These are phyloP conservation scores for Halisarca cf. caerulea DNA, from an alignment of 37 sponge, comb jelly and placozoan genomes.

Conservation along the genomic window DNA sequence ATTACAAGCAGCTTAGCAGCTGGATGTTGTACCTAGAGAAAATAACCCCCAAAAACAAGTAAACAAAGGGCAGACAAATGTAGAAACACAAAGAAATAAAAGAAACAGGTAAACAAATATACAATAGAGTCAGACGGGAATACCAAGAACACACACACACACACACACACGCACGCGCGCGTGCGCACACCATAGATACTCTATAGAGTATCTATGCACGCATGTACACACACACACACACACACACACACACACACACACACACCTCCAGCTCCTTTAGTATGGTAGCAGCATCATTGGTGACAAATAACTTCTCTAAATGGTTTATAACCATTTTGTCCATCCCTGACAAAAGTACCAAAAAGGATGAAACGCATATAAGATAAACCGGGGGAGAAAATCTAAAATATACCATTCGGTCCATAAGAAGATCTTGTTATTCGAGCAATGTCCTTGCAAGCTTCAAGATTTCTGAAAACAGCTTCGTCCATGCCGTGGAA, in stretches of 20 bases:
- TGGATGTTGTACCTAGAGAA: constrained; percentile 85
- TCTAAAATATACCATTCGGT: constrained; percentile 90
- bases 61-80: too few species aligned
- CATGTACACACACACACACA: too few species aligned
- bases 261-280: constrained; percentile 90
- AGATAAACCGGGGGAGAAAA: neutral
- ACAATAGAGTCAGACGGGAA: too few species aligned
- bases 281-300: constrained; percentile 95
- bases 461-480: constrained; percentile 87
- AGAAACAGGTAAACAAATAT: too few species aligned
- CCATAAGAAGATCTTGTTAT: constrained; percentile 91
- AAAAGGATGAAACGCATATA: neutral
- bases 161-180: too few species aligned
- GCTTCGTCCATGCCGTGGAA: constrained; percentile 95
- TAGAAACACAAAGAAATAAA: too few species aligned
- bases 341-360: constrained; percentile 59
- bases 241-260: too few species aligned
- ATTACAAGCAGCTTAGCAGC: constrained; percentile 97
- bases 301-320: constrained; percentile 96
- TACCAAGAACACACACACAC: too few species aligned
- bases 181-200: too few species aligned
- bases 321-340: constrained; percentile 99
- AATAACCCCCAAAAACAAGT: too few species aligned
- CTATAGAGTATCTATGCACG: too few species aligned
- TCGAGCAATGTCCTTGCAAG: constrained; percentile 87